Base-by-base conservation (phyloP, 2,888 invertebrate species). In the Spilosoma lubricipeda region DNA sequence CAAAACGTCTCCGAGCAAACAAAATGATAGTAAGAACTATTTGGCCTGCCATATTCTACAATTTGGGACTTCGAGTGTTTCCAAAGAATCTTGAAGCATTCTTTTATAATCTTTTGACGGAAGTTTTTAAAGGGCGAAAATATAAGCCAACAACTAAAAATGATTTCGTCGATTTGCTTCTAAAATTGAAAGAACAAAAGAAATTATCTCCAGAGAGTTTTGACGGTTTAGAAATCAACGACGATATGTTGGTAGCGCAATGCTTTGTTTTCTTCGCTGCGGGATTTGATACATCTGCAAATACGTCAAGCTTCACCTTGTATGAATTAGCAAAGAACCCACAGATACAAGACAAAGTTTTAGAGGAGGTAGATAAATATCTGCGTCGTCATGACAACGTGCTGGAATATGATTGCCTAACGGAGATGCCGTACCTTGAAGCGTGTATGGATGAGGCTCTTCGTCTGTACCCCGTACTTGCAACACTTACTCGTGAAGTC, bases 221-320 rank as follows among this genome's bases (percentile, higher is more conserved):
- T 36, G 78, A 76, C 7, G 83, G 80, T 5, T 82, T 70, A 0
- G 81, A 76, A 0, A 81, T 96, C 1, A 90, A 91, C 1, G 83
- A 95, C 27, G 90, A 95, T 1, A 86, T 96, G 65, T 78, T 97
- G 39, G 91, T 93, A 0, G 94, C 96, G 0, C 96, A 97, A 71
- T 94, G 96, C 0, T 90, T 96, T 18, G 80, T 95, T 0, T 96
- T 97, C 67, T 93, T 93, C n/a, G 87, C 77, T 0, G 93, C 91
- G 15, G 93, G 93, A 4, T 93, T 85, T 33, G 93, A 93, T 42
- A 92, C 93, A 0, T 90, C 92, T 0, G 82, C 93, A 0, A 84
- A 86, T 0, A 89, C 90, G 0, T 76, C 89, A 18, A 83, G 85
- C 11, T 87, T 86, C 63, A 86, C 87, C 5, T 73, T 93, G 2